phyloP scores from a whole-genome alignment of 2,113 vertebrate genomes.

The Istiophorus platypterus region DNA sequence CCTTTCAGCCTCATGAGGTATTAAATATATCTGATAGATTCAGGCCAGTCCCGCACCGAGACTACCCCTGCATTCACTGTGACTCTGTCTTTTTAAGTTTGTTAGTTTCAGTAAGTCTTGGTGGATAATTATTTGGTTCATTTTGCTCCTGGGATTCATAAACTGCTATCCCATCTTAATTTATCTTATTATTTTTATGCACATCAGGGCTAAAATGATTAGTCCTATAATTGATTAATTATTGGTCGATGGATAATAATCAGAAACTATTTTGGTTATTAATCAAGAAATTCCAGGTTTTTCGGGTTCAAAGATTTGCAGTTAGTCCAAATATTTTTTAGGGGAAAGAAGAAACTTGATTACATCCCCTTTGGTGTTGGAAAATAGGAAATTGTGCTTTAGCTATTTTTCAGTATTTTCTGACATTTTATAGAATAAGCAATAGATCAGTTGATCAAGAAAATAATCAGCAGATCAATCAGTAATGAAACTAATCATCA shows the following conservation, averaged over 20 bases:
- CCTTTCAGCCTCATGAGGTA: conserved; percentile 86
- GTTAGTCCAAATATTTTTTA: not conserved
- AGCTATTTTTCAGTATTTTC: not conserved
- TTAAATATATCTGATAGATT: conserved; percentile 49
- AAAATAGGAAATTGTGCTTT: too few relatives aligned
- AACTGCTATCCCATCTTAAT: too few relatives aligned
- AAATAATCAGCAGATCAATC: not conserved
- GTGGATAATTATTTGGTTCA: not conserved
- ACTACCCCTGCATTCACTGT: not conserved
- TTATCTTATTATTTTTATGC: too few relatives aligned
- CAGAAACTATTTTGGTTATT: not conserved
- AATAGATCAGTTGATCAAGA: not conserved
- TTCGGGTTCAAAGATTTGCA: not conserved
- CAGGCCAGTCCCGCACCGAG: conserved; percentile 34
- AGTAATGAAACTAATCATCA: not conserved
- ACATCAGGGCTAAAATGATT: not conserved
- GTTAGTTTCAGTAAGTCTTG: conserved; percentile 6
- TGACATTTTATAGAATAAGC: not conserved
- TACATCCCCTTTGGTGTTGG: too few relatives aligned
- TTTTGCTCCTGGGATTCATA: not conserved
- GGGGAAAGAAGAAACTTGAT: not conserved
- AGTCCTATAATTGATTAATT: not conserved
- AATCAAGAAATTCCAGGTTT: not conserved
- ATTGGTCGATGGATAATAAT: not conserved
- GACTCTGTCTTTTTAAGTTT: conserved; percentile 1